Percentiles rank a stretch among this genome's conserved stretches.
Conservation (phyloP, 2,888 invertebrate species). For the Malthinus seriepunctatus region DNA sequence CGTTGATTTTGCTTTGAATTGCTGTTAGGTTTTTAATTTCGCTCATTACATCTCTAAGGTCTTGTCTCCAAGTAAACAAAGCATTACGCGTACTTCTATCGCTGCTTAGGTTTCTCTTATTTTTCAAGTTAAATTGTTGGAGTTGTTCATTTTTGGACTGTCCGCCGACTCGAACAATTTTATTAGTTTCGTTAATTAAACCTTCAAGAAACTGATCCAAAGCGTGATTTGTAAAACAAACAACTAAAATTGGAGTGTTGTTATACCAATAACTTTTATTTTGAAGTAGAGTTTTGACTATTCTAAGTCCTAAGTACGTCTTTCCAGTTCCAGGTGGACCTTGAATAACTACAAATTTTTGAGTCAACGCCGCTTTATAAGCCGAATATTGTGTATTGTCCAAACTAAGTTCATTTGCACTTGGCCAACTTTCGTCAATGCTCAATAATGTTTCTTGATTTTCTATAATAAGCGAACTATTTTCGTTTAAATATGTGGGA, state of each 20-base stretch:
- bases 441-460: not conserved
- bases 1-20: slow-evolving; percentile 41
- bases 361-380: slow-evolving; percentile 67
- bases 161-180: slow-evolving; percentile 71
- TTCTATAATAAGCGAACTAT: slow-evolving; percentile 22
- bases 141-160: slow-evolving; percentile 66
- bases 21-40: slow-evolving; percentile 1
- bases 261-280: slow-evolving; percentile 58
- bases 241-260: slow-evolving; percentile 68
- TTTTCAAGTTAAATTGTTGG: slow-evolving; percentile 58
- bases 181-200: slow-evolving; percentile 60
- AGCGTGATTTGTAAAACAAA: slow-evolving; percentile 86
- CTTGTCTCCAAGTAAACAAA: not conserved
- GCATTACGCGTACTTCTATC: not conserved
- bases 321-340: slow-evolving; percentile 91
- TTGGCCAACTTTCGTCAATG: slow-evolving; percentile 55
- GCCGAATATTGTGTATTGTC: slow-evolving; percentile 72
- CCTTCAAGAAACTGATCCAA: slow-evolving; percentile 84
- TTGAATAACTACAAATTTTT: slow-evolving; percentile 78
- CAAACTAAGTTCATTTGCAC: slow-evolving; percentile 55
- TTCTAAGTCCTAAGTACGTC: slow-evolving; percentile 77
- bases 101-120: slow-evolving; percentile 27
- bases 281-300: slow-evolving; percentile 67
- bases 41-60: slow-evolving; percentile 3
- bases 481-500: slow-evolving; percentile 51